Conservation (phyloP, 2,797 vertebrate species). For the Lagorchestes hirsutus region DNA sequence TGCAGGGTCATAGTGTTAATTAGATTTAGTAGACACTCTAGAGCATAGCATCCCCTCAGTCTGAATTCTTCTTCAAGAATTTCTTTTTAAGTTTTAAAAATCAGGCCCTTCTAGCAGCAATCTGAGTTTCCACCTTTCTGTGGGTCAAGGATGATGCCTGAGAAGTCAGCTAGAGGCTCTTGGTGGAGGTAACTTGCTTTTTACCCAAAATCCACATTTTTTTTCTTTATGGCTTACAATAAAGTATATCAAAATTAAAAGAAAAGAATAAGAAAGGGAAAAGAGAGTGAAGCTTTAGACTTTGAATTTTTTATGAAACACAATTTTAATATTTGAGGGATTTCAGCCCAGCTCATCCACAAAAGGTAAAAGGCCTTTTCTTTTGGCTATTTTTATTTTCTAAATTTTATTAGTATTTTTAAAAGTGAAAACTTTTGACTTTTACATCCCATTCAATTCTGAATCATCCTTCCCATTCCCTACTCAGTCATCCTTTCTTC, state of each 20-base stretch:
- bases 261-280: not conserved
- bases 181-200: not conserved
- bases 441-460: not conserved
- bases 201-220: not conserved
- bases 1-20: not conserved
- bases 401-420: not conserved
- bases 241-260: not conserved
- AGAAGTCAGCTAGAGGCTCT: not conserved
- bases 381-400: not conserved
- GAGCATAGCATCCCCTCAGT: not conserved
- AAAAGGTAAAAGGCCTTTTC: constrained; percentile 16
- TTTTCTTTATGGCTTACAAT: not conserved
- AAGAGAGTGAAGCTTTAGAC: not conserved
- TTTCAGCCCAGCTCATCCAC: constrained; percentile 42
- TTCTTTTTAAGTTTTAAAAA: not conserved
- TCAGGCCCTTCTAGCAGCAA: not conserved
- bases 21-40: not conserved
- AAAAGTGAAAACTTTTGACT: not conserved
- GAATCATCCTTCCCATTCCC: not conserved
- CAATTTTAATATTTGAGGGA: constrained; percentile 41
- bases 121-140: not conserved
- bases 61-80: not conserved
- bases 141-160: not conserved
- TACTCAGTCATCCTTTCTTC: not conserved
- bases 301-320: not conserved